phyloP scores from a whole-genome alignment of 2,797 vertebrate genomes.

The Cheirogaleus major region DNA sequence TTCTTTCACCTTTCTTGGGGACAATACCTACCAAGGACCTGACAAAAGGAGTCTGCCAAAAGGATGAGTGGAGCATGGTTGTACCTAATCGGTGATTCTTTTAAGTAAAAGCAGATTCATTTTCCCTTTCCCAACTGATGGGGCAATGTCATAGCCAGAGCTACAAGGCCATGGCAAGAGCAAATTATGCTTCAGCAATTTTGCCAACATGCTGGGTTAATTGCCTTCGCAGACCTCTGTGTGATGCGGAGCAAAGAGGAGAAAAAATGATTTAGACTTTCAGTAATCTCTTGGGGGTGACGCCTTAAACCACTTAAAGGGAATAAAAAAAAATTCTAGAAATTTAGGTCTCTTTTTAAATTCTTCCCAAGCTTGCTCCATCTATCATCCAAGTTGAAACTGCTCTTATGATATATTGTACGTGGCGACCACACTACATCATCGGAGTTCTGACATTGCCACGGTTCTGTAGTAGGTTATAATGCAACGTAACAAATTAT shows the following conservation, averaged over 20 bases:
- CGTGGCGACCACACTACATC: conserved; percentile 82
- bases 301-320: conserved; percentile 75
- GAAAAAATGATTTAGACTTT: conserved; percentile 70
- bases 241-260: conserved; percentile 35
- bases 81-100: not conserved
- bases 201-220: conserved; percentile 59
- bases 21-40: not conserved
- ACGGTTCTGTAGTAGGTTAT: conserved; percentile 77
- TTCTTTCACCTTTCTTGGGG: not conserved
- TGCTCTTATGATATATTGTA: conserved; percentile 83
- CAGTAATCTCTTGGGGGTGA: conserved; percentile 71
- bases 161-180: conserved; percentile 14
- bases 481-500: conserved; percentile 85
- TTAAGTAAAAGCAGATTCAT: conserved; percentile 25
- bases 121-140: conserved; percentile 36
- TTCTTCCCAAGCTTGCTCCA: conserved; percentile 78
- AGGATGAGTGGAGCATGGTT: not conserved
- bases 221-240: conserved; percentile 55
- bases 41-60: not conserved
- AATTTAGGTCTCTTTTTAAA: conserved; percentile 84
- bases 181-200: conserved; percentile 53
- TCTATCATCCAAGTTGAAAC: conserved; percentile 83
- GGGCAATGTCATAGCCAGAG: conserved; percentile 34
- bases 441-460: conserved; percentile 83
- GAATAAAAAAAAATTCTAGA: conserved; percentile 57